Base-by-base conservation (phyloP, 2,797 vertebrate species). In the Pygocentrus nattereri region DNA sequence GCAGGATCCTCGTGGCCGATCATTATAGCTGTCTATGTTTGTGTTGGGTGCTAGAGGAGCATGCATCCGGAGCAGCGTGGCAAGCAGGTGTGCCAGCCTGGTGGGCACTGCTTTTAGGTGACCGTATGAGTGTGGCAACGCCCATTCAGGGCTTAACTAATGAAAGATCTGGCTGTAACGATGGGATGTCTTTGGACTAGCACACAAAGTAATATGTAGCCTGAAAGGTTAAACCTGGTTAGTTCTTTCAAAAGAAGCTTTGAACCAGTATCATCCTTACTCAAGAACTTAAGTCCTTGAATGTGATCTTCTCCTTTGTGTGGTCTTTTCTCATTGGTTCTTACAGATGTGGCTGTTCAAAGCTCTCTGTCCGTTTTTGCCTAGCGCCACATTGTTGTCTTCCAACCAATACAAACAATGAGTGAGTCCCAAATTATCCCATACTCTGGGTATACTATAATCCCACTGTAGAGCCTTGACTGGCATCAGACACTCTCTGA, bases 21-120 rank as follows among this genome's bases (percentile, higher is more conserved):
- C 77, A 86, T 87, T 86, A 85, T 34, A 80, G 68, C 78, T 81
- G 82, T 87, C 86, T 87, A 86, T 85, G 85, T 86, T 87, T 89
- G 83, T 89, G 80, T 86, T 84, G 71, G 76, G 67, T 71, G 56
- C 81, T 70, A 76, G 62, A 70, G 52, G 41, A 84, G 31, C 76
- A 73, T 75, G 76, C 67, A 84, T 83, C 86, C 59, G 65, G 83
- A 44, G 56, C 38, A 49, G 75, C 47, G 56, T 70, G 70, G 72
- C 59, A 50, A 50, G 64, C 76, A 74, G 76, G 58, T 80, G 83
- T 80, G 70, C 80, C 74, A 82, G 52, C 59, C 62, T 83, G 56
- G 64, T 80, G 85, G 82, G 69, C 69, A 84, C 38, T 59, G 62
- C 72, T 73, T 67, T 34, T 70, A 82, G 73, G 31, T 84, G 65